A percentile compares a stretch with the other conserved stretches of the same genome.
These are phyloP conservation scores for Hyperoplus immaculatus DNA, from an alignment of 2,797 vertebrate species.

Conservation along the genomic window DNA sequence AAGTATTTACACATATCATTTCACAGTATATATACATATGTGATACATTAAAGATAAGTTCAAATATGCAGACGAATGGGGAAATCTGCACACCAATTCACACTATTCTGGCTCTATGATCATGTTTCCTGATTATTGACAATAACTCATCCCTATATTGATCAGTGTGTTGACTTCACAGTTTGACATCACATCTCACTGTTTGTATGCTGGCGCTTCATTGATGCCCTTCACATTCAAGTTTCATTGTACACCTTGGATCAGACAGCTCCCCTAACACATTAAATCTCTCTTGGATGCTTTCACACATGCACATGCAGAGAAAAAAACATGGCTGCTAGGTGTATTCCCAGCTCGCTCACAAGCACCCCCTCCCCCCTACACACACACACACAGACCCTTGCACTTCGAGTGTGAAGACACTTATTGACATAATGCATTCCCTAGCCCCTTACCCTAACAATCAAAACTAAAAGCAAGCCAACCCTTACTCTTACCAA, in stretches of 20 bases:
- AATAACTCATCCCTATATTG: too few relatives aligned
- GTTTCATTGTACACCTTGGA: slow-evolving; percentile 25
- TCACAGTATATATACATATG: not conserved
- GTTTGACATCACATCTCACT: slow-evolving; percentile 18
- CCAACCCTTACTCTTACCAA: too few relatives aligned
- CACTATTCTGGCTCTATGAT: not conserved
- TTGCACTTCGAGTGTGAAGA: too few relatives aligned
- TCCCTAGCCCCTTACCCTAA: too few relatives aligned
- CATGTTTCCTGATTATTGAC: not conserved
- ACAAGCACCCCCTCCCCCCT: not conserved
- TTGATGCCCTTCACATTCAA: slow-evolving; percentile 41
- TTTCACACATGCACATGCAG: slow-evolving; percentile 11
- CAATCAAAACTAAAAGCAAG: too few relatives aligned
- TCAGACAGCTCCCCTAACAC: slow-evolving; percentile 52
- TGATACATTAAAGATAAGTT: too few relatives aligned
- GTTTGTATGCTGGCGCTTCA: slow-evolving; percentile 10
- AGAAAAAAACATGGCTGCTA: slow-evolving; percentile 10
- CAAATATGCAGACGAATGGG: not conserved
- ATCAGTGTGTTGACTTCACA: not conserved
- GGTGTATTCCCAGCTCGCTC: slow-evolving; percentile 23
- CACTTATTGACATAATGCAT: too few relatives aligned
- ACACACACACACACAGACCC: not conserved
- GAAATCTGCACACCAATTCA: not conserved
- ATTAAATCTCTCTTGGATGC: slow-evolving; percentile 27
- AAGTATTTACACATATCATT: not conserved